Evolutionary conservation across 2,888 invertebrate species (phyloP).

Genomic region (Pollenia amentaria): DNA sequence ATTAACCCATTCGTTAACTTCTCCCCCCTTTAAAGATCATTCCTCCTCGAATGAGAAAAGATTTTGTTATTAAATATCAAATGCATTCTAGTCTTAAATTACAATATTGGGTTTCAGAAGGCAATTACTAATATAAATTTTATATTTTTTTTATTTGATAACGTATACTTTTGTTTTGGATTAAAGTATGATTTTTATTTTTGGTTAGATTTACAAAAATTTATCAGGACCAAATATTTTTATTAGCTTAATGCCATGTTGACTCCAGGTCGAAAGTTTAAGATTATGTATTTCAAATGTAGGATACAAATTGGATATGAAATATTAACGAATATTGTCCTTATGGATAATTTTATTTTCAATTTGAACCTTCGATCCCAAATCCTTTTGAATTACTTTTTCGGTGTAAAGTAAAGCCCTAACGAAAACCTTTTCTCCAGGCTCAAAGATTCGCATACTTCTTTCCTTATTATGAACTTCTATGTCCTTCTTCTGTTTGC

Average conservation of each 20-base stretch:
- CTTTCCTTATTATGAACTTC: too few relatives aligned
- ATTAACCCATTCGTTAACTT: not conserved
- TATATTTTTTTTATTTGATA: not conserved
- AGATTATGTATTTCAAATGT: too few relatives aligned
- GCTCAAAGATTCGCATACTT: too few relatives aligned
- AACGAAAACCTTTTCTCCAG: too few relatives aligned
- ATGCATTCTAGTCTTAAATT: not conserved
- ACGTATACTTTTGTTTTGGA: not conserved
- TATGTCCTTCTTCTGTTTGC: too few relatives aligned
- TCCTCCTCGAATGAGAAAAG: slow-evolving; percentile 7
- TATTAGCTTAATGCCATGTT: not conserved
- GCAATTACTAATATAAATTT: not conserved
- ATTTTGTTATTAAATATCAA: not conserved
- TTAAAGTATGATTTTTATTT: not conserved
- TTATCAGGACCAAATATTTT: too few relatives aligned
- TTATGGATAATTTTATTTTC: slow-evolving; percentile 7
- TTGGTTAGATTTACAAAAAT: too few relatives aligned
- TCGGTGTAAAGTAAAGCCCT: too few relatives aligned
- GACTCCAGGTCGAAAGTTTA: too few relatives aligned
- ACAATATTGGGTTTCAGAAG: not conserved
- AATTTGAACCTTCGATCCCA: too few relatives aligned
- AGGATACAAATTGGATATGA: too few relatives aligned
- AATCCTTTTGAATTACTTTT: too few relatives aligned
- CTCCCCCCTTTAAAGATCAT: slow-evolving; percentile 2
- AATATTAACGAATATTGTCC: slow-evolving; percentile 4